Conservation (phyloP, 2,888 invertebrate genomes). For the Plagodis pulveraria region DNA sequence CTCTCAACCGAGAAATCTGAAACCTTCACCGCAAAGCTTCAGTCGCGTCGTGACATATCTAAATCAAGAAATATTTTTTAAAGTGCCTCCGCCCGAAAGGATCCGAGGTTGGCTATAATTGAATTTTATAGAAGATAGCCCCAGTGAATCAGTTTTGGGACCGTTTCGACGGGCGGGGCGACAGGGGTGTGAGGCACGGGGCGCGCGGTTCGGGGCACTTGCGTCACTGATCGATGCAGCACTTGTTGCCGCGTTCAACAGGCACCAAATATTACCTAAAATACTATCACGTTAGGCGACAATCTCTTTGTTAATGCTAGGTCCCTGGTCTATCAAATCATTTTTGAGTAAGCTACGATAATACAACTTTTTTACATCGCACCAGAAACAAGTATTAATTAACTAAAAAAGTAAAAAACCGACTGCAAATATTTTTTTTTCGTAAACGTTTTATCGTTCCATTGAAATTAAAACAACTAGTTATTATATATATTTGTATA, state of each 20-base stretch:
- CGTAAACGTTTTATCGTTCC: no score
- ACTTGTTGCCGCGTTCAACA: constrained; percentile 81
- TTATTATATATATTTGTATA: no score
- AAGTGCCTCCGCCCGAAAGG: constrained; percentile 30
- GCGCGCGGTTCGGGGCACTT: constrained; percentile 49
- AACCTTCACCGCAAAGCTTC: constrained; percentile 14
- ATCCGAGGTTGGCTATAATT: constrained; percentile 37
- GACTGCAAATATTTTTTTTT: no score
- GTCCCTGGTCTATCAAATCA: constrained; percentile 38
- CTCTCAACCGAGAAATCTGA: constrained; percentile 8
- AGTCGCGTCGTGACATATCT: constrained; percentile 4
- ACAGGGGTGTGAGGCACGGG: constrained; percentile 32
- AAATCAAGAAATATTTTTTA: constrained; percentile 27
- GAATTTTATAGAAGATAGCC: constrained; percentile 52
- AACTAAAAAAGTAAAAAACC: no score
- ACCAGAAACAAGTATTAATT: no score
- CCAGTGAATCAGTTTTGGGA: constrained; percentile 54
- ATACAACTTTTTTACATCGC: not conserved
- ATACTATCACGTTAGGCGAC: constrained; percentile 42
- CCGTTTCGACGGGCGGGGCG: constrained; percentile 44
- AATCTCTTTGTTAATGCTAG: constrained; percentile 39
- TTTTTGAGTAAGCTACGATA: not conserved
- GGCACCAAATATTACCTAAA: constrained; percentile 59
- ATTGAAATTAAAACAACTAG: no score
- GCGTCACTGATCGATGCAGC: constrained; percentile 81